Evolutionary conservation across 2,113 vertebrate genomes (phyloP).

Genomic region (Nycticorax nycticorax): DNA sequence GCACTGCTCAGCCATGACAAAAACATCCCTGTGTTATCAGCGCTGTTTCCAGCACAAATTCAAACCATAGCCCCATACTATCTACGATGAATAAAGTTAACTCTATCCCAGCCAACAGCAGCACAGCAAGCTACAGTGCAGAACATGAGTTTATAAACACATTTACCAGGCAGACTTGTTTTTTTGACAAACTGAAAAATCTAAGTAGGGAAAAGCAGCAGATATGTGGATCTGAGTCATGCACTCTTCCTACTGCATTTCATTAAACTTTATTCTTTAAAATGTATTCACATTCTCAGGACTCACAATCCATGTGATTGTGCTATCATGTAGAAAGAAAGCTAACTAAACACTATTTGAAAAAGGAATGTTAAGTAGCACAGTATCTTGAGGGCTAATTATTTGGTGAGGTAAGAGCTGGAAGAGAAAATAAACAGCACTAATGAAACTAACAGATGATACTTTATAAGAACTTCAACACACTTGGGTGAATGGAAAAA

Average conservation of each 20-base stretch:
- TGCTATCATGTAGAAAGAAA: not conserved
- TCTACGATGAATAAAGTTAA: not conserved
- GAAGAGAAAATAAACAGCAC: constrained; percentile 12
- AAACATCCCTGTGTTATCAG: not conserved
- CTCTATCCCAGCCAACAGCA: not conserved
- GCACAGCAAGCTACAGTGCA: not conserved
- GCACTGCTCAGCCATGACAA: not conserved
- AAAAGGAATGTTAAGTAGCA: not conserved
- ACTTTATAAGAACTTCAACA: not conserved
- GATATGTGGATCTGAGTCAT: constrained; percentile 37
- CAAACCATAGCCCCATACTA: not conserved
- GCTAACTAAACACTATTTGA: not conserved
- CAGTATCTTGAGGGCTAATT: not conserved
- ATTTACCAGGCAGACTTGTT: not conserved
- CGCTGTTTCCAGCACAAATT: not conserved
- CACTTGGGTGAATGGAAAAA: not conserved
- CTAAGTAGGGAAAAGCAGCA: not conserved
- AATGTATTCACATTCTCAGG: constrained; percentile 9
- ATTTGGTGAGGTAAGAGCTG: not conserved
- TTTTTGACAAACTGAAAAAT: not conserved
- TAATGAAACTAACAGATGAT: constrained; percentile 3
- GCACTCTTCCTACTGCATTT: not conserved
- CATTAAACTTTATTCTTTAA: constrained; percentile 52
- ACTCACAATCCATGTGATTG: constrained; percentile 40
- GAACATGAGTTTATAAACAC: not conserved